Percentiles rank a stretch among this genome's conserved stretches.
Conservation (phyloP, 1,140 invertebrate species). For the Achatina immaculata region DNA sequence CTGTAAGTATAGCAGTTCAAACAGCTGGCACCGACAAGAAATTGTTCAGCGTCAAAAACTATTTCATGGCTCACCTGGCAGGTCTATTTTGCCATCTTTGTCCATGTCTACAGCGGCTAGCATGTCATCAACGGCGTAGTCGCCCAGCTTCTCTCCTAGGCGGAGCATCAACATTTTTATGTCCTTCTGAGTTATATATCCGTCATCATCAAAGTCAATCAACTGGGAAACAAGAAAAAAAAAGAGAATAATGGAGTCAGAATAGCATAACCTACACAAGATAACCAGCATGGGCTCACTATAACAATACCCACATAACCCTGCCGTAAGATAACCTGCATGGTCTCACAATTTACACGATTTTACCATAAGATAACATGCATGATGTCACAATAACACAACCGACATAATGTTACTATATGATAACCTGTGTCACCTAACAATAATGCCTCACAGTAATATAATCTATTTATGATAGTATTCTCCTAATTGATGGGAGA, state of each 20-base stretch:
- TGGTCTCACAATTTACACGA: no score
- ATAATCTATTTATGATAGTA: no score
- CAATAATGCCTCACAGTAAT: no score
- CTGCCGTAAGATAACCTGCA: no score
- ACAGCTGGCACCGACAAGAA: no score
- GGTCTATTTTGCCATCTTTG: conserved; percentile 15
- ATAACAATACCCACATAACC: background rate
- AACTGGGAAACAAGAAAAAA: conserved; percentile 28
- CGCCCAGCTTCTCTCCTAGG: conserved; percentile 29
- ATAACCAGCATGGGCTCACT: background rate
- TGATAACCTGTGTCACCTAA: no score
- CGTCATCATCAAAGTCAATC: conserved; percentile 25
- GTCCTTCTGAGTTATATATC: conserved; percentile 13
- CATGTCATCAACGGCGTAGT: conserved; percentile 3
- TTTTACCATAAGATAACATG: no score
- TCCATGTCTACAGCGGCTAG: conserved; percentile 11
- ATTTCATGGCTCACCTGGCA: conserved; percentile 5
- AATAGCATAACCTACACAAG: background rate
- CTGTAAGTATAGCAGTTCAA: no score
- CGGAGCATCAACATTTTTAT: conserved; percentile 5
- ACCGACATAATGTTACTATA: no score
- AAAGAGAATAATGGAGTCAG: background rate
- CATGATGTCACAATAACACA: no score
- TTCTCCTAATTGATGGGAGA: no score
- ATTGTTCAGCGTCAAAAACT: no score